phyloP scores from a whole-genome alignment of 2,113 vertebrate genomes.

The Acanthochromis polyacanthus region DNA sequence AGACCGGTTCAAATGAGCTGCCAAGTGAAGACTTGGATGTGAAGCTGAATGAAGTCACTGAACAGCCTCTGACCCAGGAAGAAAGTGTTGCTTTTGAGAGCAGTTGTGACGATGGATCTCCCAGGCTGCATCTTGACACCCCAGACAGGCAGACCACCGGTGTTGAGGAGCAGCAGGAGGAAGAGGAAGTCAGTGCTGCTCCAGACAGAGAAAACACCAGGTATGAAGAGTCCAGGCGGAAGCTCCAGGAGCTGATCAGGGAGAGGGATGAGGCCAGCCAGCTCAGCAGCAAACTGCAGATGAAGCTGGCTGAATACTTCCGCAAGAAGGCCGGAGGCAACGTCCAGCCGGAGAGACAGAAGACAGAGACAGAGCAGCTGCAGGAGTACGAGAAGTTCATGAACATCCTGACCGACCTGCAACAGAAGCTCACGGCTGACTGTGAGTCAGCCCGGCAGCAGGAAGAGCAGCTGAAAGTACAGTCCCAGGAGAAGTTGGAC shows the following conservation, averaged over 20 bases:
- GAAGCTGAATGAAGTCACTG: not conserved
- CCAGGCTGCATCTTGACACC: slow-evolving; percentile 32
- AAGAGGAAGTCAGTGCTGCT: not conserved
- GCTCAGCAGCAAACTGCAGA: slow-evolving; percentile 78
- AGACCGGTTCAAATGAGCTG: not conserved
- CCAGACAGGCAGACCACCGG: slow-evolving; percentile 10
- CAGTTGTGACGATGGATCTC: not conserved
- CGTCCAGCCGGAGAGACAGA: slow-evolving; percentile 34
- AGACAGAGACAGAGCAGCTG: slow-evolving; percentile 34
- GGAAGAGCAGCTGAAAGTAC: slow-evolving; percentile 59
- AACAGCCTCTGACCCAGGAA: slow-evolving; percentile 1
- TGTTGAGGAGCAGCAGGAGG: not conserved
- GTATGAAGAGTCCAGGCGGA: slow-evolving; percentile 58
- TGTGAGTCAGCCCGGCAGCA: slow-evolving; percentile 59
- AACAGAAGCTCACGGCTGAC: slow-evolving; percentile 39
- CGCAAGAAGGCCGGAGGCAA: slow-evolving; percentile 65
- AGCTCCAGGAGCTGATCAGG: slow-evolving; percentile 67
- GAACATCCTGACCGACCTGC: slow-evolving; percentile 75
- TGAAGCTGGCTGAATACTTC: slow-evolving; percentile 78
- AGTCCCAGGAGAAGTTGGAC: slow-evolving; percentile 66
- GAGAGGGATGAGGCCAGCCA: slow-evolving; percentile 74
- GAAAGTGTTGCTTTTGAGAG: slow-evolving; percentile 18
- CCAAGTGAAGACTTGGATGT: not conserved
- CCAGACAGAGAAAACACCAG: not conserved
- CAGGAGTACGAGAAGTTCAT: slow-evolving; percentile 79